Evolutionary conservation across 2,888 invertebrate species (phyloP).

Genomic region (Heliothis peltigera): DNA sequence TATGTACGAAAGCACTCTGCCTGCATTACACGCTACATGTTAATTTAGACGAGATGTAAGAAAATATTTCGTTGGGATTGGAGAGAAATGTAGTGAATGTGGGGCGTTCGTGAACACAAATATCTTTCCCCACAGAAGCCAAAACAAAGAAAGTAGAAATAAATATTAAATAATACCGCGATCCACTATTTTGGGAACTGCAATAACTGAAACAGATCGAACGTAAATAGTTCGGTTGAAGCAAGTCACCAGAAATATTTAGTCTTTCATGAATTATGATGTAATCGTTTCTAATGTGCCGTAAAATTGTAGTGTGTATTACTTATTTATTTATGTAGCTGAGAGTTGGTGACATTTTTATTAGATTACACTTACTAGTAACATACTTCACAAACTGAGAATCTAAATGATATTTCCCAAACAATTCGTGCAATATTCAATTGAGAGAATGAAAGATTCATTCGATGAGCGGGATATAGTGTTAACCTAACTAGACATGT

Average conservation of each 20-base stretch:
- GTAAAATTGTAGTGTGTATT: conserved; percentile 37
- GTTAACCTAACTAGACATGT: conserved; percentile 73
- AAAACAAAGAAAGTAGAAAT: conserved; percentile 36
- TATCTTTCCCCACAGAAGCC: conserved; percentile 29
- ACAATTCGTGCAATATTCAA: conserved; percentile 6
- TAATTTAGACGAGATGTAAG: conserved; percentile 55
- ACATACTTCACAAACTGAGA: conserved; percentile 13
- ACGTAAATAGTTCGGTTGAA: conserved; percentile 36
- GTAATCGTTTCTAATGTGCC: conserved; percentile 28
- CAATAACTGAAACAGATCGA: conserved; percentile 36
- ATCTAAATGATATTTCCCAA: conserved; percentile 20
- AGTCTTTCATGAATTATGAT: conserved; percentile 16
- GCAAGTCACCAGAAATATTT: conserved; percentile 33
- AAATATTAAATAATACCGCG: conserved; percentile 49
- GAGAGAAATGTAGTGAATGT: conserved; percentile 54
- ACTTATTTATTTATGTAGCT: no score
- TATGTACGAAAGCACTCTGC: conserved; percentile 58
- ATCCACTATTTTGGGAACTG: conserved; percentile 24
- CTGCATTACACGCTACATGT: conserved; percentile 48
- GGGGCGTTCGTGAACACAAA: conserved; percentile 47
- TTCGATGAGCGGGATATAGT: conserved; percentile 43
- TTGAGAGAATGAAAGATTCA: conserved; percentile 43
- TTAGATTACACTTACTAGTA: conserved; percentile 12
- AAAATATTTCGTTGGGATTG: conserved; percentile 55
- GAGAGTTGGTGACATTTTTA: conserved; percentile 35